These are phyloP conservation scores for Idris sp. DNA, from an alignment of 1,140 invertebrate genomes.

Conservation along the genomic window DNA sequence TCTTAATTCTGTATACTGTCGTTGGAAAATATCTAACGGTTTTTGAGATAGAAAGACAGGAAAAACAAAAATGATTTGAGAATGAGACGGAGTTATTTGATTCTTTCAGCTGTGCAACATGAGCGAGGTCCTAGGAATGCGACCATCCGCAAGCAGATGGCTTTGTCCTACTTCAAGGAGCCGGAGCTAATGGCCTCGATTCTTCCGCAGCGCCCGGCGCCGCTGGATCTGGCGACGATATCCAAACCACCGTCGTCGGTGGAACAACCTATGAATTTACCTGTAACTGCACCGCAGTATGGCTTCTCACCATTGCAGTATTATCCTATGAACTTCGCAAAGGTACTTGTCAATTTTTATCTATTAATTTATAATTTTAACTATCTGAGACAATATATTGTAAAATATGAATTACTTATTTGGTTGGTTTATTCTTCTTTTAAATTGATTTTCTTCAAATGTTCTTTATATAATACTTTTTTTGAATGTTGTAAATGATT, in stretches of 20 bases:
- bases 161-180: slow-evolving; percentile 84
- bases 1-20: too few relatives aligned
- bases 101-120: slow-evolving; percentile 93
- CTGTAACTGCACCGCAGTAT: slow-evolving; percentile 56
- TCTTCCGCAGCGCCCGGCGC: slow-evolving; percentile 70
- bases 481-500: too few relatives aligned
- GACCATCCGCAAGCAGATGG: slow-evolving; percentile 92
- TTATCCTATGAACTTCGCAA: too few relatives aligned
- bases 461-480: too few relatives aligned
- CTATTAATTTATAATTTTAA: too few relatives aligned
- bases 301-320: slow-evolving; percentile 54
- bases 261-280: slow-evolving; percentile 51
- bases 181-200: slow-evolving; percentile 73
- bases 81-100: too few relatives aligned
- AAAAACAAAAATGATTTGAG: neutral
- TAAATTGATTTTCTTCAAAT: too few relatives aligned
- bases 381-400: too few relatives aligned
- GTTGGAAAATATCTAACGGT: neutral
- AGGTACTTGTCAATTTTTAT: too few relatives aligned
- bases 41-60: neutral
- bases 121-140: slow-evolving; percentile 97
- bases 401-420: too few relatives aligned
- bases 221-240: slow-evolving; percentile 79
- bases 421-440: too few relatives aligned
- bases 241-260: slow-evolving; percentile 75